Evolutionary conservation across 1,140 invertebrate genomes (phyloP).

Genomic region (Platyscapa corneri): DNA sequence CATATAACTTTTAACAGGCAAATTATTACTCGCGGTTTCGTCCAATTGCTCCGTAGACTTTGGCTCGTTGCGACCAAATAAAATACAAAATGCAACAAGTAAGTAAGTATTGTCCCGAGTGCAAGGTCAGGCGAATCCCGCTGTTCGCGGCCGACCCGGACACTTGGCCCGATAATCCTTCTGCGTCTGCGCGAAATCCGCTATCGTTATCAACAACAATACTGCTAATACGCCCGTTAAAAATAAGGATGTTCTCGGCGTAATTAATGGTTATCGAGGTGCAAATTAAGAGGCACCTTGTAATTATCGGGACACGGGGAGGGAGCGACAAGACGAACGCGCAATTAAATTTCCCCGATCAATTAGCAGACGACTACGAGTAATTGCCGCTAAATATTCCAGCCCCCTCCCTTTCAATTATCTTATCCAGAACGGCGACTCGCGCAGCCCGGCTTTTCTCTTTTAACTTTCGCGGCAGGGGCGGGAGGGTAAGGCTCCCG

Average conservation of each 20-base stretch:
- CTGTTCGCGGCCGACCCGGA: too few relatives aligned
- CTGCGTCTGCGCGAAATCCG: too few relatives aligned
- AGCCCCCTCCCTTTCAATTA: constrained; percentile 4
- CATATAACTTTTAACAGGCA: too few relatives aligned
- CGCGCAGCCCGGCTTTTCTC: background rate
- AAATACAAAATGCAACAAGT: too few relatives aligned
- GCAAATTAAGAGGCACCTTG: background rate
- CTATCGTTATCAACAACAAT: background rate
- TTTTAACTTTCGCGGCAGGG: background rate
- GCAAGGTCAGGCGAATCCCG: too few relatives aligned
- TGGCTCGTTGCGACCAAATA: too few relatives aligned
- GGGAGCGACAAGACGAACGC: background rate
- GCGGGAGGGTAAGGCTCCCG: background rate
- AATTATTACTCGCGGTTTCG: too few relatives aligned
- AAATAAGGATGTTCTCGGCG: background rate
- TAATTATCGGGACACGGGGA: background rate
- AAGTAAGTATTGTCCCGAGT: too few relatives aligned
- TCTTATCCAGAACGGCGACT: background rate
- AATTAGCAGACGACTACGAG: background rate
- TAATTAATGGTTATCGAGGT: background rate
- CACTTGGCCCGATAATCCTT: too few relatives aligned
- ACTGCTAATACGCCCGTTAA: background rate
- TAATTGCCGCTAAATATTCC: background rate
- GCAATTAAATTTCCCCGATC: constrained; percentile 3
- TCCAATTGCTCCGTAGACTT: too few relatives aligned